Evolutionary conservation across 2,888 invertebrate species (phyloP), one percentile per base, ranked within the genome.

Genomic region (Coecobrya sp.): DNA sequence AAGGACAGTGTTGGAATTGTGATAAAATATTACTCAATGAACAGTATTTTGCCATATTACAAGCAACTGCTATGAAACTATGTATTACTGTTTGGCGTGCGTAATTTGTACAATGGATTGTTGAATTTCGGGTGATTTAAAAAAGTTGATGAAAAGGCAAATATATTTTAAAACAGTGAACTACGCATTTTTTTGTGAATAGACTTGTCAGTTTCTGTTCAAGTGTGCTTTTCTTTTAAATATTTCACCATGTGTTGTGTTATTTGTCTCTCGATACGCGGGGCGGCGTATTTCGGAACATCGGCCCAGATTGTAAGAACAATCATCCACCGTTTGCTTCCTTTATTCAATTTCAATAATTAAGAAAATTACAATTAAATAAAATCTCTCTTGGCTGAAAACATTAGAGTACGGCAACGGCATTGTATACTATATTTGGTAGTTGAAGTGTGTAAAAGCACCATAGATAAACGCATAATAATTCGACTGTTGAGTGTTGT

Each of bases 271-370:
- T 87, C 91, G 22, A 76, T 93, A 13, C 87, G 93, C 0, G 93
- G 93, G 73, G 93, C 89, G 5, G 92, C 93, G 45, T 93, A 93
- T 36, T 93, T 93, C 49, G 92, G 91, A 68, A 89, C 91, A 10
- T 91, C 91, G 16, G 91, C 91, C n/a, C 93, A 93, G 76, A 93
- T 93, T 45, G 93, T 93, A 89, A 89, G 90, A 22, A 59, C n/a
- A 42, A 73, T 45, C 42, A 73, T n/a, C n/a, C 13, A 65, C 5
- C 10, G 65, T 65, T 25, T 27, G 16, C 36, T 27, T 70, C 11
- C 27, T 70, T 70, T n/a, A 27, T 73, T 45, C 13, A 22, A 45
- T 45, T 42, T 22, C 4, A 22, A 19, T 45, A 42, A 0, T 73
- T 22, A 11, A 11, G n/a, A 45, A 36, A 16, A 8, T 27, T 1